Percentiles rank a stretch among this genome's conserved stretches.
phyloP scores from a whole-genome alignment of 2,113 vertebrate species.

The Paradoxurus hermaphroditus region DNA sequence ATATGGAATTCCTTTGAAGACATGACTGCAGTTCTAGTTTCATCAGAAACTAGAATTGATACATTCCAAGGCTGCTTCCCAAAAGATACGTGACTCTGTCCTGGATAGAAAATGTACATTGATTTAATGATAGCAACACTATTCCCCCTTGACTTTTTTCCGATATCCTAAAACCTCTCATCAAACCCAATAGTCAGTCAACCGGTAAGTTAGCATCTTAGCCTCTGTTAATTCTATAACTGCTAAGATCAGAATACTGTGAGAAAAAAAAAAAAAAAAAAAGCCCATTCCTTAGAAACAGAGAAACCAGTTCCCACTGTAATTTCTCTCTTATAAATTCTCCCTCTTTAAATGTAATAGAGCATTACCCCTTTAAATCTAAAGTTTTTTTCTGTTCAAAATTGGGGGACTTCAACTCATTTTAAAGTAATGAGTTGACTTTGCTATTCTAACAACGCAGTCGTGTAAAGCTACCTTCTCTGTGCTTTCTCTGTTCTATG shows the following conservation, averaged over 20 bases:
- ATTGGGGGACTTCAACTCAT: neutral
- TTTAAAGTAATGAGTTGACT: neutral
- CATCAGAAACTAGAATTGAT: constrained; percentile 72
- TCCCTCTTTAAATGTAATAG: neutral
- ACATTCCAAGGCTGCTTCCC: constrained; percentile 63
- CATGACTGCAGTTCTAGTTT: constrained; percentile 61
- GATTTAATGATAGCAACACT: constrained; percentile 13
- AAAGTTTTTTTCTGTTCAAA: neutral
- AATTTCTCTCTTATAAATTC: neutral
- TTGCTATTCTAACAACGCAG: rapidly evolving
- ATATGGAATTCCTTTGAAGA: constrained; percentile 61
- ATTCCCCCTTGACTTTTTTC: constrained; percentile 66
- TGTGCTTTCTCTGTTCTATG: neutral
- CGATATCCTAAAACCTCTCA: neutral
- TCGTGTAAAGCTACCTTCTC: neutral
- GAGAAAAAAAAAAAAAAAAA: neutral
- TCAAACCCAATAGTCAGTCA: neutral
- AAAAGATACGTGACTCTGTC: constrained; percentile 62
- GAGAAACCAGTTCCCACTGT: neutral
- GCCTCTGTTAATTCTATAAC: neutral
- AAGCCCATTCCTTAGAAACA: neutral
- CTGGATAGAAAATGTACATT: neutral
- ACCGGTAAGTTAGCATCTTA: neutral
- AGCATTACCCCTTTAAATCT: neutral
- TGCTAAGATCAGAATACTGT: neutral